Base-by-base conservation (phyloP, 2,113 vertebrate species). In the Eclectus roratus region DNA sequence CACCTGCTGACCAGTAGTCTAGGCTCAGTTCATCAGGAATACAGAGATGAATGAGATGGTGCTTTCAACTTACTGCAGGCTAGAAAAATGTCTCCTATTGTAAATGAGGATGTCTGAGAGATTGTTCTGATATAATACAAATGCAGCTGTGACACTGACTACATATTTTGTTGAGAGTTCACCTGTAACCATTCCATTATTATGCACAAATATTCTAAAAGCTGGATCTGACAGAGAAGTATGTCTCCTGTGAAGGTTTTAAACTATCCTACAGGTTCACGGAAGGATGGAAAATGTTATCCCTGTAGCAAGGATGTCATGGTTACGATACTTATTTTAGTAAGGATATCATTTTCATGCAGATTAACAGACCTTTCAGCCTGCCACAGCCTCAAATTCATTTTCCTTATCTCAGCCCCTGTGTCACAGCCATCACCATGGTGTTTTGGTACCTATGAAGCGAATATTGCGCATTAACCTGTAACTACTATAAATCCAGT, bases 1-100 rank as follows among this genome's bases (percentile, higher is more conserved):
- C 71, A 68, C 28, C 7, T 19, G 11, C 33, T 6, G 31, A 85
- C 63, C 76, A 43, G 25, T 69, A 90, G 87, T 93, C 79, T 94
- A 93, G 87, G 89, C 91, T 94, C 82, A 65, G 88, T 93, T 94
- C 46, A 91, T 89, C 81, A 66, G 63, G 55, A 91, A 73, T 73
- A 82, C 58, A 80, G 47, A 70, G 87, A 93, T 77, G 79, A 91
- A 95, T 93, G 44, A 91, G 70, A 83, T 52, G 55, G 55, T 85
- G 13, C 43, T 35, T 63, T 90, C 63, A 80, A n/a, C 35, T 80
- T 73, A 46, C 68, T 80, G 35, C 47, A 41, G 55, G 61, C 93
- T 55, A 85, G 89, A 82, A 31, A 87, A 88, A 56, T 65, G n/a
- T 66, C n/a, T 82, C 64, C 55, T 64, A 0, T 74, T 16, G 18